Base-by-base conservation (phyloP, 2,888 invertebrate species). In the Phragmatobia fuliginosa region DNA sequence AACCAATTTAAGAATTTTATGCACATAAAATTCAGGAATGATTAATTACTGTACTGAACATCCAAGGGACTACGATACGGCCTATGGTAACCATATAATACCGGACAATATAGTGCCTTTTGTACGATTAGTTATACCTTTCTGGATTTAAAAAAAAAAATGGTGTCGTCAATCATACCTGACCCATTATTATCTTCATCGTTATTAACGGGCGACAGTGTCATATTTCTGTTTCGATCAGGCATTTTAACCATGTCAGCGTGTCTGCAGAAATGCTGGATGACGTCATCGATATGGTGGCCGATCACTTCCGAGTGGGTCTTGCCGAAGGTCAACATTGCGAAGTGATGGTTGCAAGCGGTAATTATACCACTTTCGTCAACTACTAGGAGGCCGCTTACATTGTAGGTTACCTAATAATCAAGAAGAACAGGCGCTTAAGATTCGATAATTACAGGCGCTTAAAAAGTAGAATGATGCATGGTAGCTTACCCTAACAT, bases 341-440 rank as follows among this genome's bases (percentile, higher is more conserved):
- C 96, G 83, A 97, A 97, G 88, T 96, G 96, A 79, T 96, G 96
- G 88, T 97, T 97, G 80, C 96, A 96, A 0, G 96, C 96, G 6
- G 96, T 96, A 76, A 97, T 96, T 2, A 94, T 90, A n/a, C 97
- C 96, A 72, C 94, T 90, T 18, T 96, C 96, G 76, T 96, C 95
- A 0, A 97, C 94, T 5, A 97, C 96, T 25, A 97, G 91, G 31
- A 97, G 90, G 5, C 97, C 97, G 85, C 96, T 97, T 59, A 97
- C 96, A 84, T 96, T 97, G 83, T 94, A 95, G 60, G 96, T 96
- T 25, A 96, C 96, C 96, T 96, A 36, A 56, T 56, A 56, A 56
- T 21, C 33, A 36, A 64, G 28, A 28, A 10, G 1, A 56, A 28
- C 28, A 28, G 21, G 21, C 7, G 0, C 16, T 38, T 96, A 36